Base-by-base conservation (phyloP, 2,888 invertebrate genomes). In the Lithosia quadra region DNA sequence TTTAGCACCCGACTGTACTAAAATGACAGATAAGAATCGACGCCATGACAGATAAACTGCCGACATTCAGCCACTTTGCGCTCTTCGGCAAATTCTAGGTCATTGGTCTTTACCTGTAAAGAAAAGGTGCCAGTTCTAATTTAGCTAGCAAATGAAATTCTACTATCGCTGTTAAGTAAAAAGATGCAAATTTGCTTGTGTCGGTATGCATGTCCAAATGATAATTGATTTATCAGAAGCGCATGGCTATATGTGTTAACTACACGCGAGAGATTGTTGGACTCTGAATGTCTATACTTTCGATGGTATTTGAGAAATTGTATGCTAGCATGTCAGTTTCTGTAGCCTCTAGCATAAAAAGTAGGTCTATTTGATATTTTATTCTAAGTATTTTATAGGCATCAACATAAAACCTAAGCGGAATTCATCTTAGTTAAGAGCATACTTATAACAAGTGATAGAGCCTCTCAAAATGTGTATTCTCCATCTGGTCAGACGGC, bases 1-100 rank as follows among this genome's bases (percentile, higher is more conserved):
- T n/a, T 49, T 49, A 49, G n/a, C 49, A 49, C 49, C 9, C 49
- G 9, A 49, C 18, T 43, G 21, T 56, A 56, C 55, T 24, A 24
- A 24, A 56, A 3, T 11, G 55, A 33, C 58, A 58, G 58, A 33
- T 58, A 58, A 58, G 22, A 58, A 58, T 58, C 8, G 18, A 33
- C n/a, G 7, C 2, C 15, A 34, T 34, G 33, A 58, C 15, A 58
- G 58, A 28, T 34, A 34, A 9, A n/a, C 15, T 43, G 43, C 18
- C 43, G 43, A 43, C 43, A 43, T 18, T 43, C 18, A 5, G 9
- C n/a, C n/a, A 49, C n/a, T 49, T 49, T 49, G 18, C 9, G 2
- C n/a, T n/a, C 0, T 49, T 28, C 28, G 28, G 3, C 3, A 4
- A 28, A n/a, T 1, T 0, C n/a, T n/a, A 49, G n/a, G 49, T 49